Conservation (phyloP, 2,888 invertebrate species). For the Cheilosia urbana region DNA sequence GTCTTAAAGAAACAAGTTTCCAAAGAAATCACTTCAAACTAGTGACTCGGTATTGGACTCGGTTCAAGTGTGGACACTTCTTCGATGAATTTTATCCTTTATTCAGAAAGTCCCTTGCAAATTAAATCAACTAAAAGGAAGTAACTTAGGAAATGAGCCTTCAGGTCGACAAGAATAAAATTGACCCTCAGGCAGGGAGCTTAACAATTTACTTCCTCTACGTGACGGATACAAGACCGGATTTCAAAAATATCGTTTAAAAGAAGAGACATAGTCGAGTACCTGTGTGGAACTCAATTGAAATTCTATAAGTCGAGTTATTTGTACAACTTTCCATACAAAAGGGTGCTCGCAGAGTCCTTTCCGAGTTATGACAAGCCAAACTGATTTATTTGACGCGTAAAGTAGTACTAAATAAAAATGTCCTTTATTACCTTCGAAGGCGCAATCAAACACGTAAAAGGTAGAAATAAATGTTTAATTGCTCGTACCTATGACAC, state of each 20-base stretch:
- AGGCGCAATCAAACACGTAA: not conserved
- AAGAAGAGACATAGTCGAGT: not conserved
- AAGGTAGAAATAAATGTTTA: not conserved
- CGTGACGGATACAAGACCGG: constrained; percentile 35
- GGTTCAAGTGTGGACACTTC: constrained; percentile 26
- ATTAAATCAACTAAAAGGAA: constrained; percentile 43
- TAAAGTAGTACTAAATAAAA: no score
- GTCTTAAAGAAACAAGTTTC: not conserved
- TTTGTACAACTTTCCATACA: constrained; percentile 3
- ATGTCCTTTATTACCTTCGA: not conserved
- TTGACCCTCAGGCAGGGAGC: constrained; percentile 32
- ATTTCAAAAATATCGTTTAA: constrained; percentile 22
- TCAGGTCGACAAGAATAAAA: not conserved
- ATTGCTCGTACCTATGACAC: not conserved
- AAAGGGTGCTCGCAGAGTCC: not conserved
- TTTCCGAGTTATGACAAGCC: not conserved
- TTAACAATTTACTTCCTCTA: constrained; percentile 46
- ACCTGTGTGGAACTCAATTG: constrained; percentile 5
- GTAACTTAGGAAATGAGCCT: constrained; percentile 43
- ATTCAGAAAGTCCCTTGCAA: constrained; percentile 7
- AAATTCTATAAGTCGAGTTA: constrained; percentile 8
- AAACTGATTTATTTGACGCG: not conserved
- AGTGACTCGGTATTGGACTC: constrained; percentile 16
- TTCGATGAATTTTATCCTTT: constrained; percentile 31
- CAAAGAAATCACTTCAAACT: constrained; percentile 29